A percentile compares a stretch with the other conserved stretches of the same genome.
phyloP scores from a whole-genome alignment of 2,113 vertebrate genomes.

The Cephalophus harveyi region DNA sequence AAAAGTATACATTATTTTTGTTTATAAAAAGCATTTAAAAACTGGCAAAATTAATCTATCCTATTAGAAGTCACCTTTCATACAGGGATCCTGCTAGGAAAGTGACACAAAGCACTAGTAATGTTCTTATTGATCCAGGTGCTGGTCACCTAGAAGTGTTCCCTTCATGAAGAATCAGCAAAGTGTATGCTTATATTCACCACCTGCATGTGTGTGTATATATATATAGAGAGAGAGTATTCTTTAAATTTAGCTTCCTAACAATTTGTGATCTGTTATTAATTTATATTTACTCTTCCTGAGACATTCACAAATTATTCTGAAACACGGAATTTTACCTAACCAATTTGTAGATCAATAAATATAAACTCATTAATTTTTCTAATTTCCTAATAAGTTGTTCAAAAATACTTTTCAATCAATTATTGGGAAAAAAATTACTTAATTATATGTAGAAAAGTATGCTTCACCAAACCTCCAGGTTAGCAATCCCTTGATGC shows the following conservation, averaged over 20 bases:
- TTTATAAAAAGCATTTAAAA: not conserved
- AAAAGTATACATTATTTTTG: not conserved
- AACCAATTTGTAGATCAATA: not conserved
- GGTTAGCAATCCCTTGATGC: not conserved
- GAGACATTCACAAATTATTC: not conserved
- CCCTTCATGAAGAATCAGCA: not conserved
- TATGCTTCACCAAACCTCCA: not conserved
- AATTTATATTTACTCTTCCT: not conserved
- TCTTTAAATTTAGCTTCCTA: not conserved
- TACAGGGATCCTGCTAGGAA: not conserved
- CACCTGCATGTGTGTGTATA: too few species aligned
- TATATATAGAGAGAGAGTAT: not conserved
- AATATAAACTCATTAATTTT: slow-evolving; percentile 8
- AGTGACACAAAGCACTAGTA: too few species aligned
- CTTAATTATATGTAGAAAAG: not conserved
- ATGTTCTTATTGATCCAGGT: not conserved
- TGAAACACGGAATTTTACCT: not conserved
- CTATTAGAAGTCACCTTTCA: not conserved
- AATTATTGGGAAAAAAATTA: not conserved
- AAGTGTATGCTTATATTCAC: not conserved
- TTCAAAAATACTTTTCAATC: not conserved
- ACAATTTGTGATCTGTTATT: not conserved
- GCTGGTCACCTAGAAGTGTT: not conserved
- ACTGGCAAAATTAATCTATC: not conserved
- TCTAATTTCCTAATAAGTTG: not conserved